These are phyloP conservation scores for Amblyteles armatorius DNA, from an alignment of 2,888 invertebrate species.

Conservation along the genomic window DNA sequence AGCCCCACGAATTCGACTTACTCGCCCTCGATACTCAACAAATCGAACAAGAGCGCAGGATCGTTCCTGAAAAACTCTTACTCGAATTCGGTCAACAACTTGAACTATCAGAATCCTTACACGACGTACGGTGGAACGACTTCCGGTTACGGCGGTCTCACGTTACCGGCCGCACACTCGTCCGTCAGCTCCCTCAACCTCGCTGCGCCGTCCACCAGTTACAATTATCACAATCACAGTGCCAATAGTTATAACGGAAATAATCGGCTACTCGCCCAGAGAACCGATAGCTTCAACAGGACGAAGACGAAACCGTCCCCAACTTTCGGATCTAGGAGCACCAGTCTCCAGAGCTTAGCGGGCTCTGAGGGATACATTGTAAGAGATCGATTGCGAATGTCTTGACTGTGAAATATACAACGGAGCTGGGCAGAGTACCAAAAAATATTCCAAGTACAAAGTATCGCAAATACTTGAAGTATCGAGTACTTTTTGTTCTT, in stretches of 20 bases:
- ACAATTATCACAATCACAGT: conserved; percentile 75
- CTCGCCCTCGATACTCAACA: conserved; percentile 75
- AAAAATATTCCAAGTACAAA: too few species aligned
- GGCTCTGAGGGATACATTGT: conserved; percentile 94
- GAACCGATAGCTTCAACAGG: conserved; percentile 79
- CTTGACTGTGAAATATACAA: not conserved
- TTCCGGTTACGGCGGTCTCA: conserved; percentile 89
- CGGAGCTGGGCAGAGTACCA: too few species aligned
- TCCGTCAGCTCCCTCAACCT: conserved; percentile 87
- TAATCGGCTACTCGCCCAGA: conserved; percentile 74
- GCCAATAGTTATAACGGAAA: conserved; percentile 70
- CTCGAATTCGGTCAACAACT: conserved; percentile 82
- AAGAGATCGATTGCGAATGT: conserved; percentile 83
- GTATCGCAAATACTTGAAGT: too few species aligned
- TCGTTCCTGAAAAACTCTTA: conserved; percentile 82
- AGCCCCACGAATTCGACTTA: conserved; percentile 77
- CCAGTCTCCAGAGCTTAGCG: conserved; percentile 82
- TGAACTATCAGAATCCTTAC: conserved; percentile 85
- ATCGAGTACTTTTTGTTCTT: too few species aligned
- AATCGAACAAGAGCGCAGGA: conserved; percentile 71
- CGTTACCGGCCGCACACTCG: conserved; percentile 86
- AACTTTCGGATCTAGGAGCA: conserved; percentile 81
- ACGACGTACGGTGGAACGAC: conserved; percentile 88
- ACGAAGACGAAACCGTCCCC: conserved; percentile 76
- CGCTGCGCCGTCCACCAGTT: conserved; percentile 85